Base-by-base conservation (phyloP, 2,888 invertebrate genomes). In the Resseliella maxima region DNA sequence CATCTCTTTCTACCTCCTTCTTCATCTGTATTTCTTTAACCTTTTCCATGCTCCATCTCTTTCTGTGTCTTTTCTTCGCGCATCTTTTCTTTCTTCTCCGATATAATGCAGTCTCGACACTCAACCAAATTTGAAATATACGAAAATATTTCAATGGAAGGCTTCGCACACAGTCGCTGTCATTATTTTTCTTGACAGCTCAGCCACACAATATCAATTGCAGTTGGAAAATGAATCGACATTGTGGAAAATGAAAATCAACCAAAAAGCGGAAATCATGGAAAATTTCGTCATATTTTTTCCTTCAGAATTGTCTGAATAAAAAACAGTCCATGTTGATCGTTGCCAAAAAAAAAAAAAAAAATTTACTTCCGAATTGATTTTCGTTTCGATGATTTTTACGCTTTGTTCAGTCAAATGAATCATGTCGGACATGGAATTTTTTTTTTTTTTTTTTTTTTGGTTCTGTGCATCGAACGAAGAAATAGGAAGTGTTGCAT, bases 131-230 rank as follows among this genome's bases (percentile, higher is more conserved):
- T 41, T 41, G 41, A 41, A 41, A 41, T 41, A 41, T 5, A 41
- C 41, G 41, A 41, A 41, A 41, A 50, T 15, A 18, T 50, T 50
- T 18, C 15, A 41, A 31, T 72, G 27, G 31, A 72, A 72, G 31
- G 31, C 1, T 0, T 72, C 31, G 5, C 15, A 72, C 35, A n/a
- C 27, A 59, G 31, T 27, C 18, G 72, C 15, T 72, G 72, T 72
- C 72, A 72, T 72, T 72, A 72, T 35, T 72, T 72, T 72, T 72
- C 21, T 72, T 31, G 72, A 72, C 72, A 72, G 72, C 31, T 31
- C 31, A 15, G n/a, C 72, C 72, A 72, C n/a, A 72, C 72, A 31
- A 72, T 35, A 72, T 72, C 31, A 72, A 72, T 72, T 72, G 12
- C 31, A 72, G 31, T 35, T 72, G 31, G 31, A 72, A 72, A 59